Evolutionary conservation across 1,140 invertebrate genomes (phyloP).

Genomic region (Eufriesea mexicana): DNA sequence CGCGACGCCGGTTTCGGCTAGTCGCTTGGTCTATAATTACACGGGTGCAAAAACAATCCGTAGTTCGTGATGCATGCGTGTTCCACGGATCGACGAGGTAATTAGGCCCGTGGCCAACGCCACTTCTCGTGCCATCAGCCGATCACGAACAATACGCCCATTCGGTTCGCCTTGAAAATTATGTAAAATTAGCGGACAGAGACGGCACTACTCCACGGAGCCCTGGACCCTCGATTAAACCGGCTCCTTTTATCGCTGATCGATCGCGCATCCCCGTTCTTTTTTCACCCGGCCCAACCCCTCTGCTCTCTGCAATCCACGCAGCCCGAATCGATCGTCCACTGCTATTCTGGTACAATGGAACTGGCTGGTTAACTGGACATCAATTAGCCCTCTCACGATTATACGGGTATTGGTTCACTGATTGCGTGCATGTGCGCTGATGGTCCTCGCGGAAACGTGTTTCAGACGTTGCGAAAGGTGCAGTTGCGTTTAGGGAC

Average conservation of each 20-base stretch:
- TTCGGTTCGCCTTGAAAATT: constrained; percentile 52
- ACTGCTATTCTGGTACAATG: constrained; percentile 2
- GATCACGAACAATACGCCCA: constrained; percentile 54
- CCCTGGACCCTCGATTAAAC: constrained; percentile 1
- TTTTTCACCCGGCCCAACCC: neutral
- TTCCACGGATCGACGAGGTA: constrained; percentile 71
- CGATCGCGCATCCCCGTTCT: neutral
- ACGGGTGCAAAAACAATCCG: constrained; percentile 70
- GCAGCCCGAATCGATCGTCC: neutral
- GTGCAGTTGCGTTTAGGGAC: neutral
- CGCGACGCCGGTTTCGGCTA: constrained; percentile 22
- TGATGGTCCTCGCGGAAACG: too few species aligned
- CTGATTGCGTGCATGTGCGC: neutral
- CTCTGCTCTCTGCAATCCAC: neutral
- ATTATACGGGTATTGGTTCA: constrained; percentile 21
- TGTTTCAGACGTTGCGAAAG: neutral
- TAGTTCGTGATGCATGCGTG: constrained; percentile 68
- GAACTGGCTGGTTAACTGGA: constrained; percentile 8
- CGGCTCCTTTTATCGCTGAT: neutral
- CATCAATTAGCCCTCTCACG: constrained; percentile 31
- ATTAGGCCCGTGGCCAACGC: constrained; percentile 70
- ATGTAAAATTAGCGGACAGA: constrained; percentile 38
- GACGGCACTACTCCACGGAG: too few species aligned
- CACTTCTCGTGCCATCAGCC: constrained; percentile 37
- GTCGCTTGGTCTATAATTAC: constrained; percentile 71